Percentiles rank a stretch among this genome's conserved stretches.
Conservation (phyloP, 2,797 vertebrate genomes). For the Falco concolor region DNA sequence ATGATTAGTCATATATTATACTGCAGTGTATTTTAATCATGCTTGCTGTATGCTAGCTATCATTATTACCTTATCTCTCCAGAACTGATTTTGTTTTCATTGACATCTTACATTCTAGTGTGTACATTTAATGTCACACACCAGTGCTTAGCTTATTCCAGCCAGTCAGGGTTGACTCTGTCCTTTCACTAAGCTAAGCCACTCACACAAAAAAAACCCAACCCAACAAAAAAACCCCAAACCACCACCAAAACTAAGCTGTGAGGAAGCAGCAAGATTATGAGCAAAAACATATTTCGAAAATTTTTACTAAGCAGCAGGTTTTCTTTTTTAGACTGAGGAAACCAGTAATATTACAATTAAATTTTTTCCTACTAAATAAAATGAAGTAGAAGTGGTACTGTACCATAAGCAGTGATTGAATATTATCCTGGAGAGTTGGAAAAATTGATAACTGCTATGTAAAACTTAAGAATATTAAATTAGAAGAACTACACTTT, state of each 20-base stretch:
- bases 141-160: constrained; percentile 42
- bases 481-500: background rate
- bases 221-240: background rate
- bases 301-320: background rate
- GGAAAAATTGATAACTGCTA: background rate
- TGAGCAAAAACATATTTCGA: background rate
- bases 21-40: background rate
- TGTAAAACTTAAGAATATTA: background rate
- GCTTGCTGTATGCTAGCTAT: background rate
- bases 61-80: background rate
- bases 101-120: constrained; percentile 27
- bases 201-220: background rate
- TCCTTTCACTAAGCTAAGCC: background rate
- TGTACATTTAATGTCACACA: constrained; percentile 54
- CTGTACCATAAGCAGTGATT: background rate
- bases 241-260: background rate
- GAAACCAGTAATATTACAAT: background rate
- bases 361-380: background rate
- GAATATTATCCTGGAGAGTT: background rate
- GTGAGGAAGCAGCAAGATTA: background rate
- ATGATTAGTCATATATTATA: background rate
- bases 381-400: background rate
- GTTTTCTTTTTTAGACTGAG: background rate
- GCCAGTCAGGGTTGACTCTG: background rate
- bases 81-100: constrained; percentile 33